phyloP scores from a whole-genome alignment of 2,888 invertebrate genomes.

The Ptycholaimellus sp. region DNA sequence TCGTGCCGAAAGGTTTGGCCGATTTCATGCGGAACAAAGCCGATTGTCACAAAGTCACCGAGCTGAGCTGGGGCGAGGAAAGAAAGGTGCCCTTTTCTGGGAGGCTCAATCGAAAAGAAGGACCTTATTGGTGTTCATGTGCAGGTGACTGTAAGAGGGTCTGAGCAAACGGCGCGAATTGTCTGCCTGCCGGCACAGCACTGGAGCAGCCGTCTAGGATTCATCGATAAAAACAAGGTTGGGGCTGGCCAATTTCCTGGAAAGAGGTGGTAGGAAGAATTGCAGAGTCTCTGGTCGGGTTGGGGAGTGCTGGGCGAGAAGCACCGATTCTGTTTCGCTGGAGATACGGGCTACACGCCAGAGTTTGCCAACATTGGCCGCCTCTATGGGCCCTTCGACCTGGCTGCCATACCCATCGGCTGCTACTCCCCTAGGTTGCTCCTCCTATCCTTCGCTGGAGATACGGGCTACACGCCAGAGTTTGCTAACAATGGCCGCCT shows the following conservation, averaged over 20 bases:
- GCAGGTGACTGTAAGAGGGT: too few relatives aligned
- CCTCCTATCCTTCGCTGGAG: constrained; percentile 28
- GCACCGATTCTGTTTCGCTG: constrained; percentile 31
- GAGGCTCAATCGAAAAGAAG: too few relatives aligned
- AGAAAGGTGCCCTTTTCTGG: too few relatives aligned
- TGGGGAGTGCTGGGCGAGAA: constrained; percentile 30
- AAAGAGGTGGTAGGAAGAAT: constrained; percentile 13
- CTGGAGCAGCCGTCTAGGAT: constrained; percentile 30
- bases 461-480: constrained; percentile 31
- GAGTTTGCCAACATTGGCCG: constrained; percentile 31
- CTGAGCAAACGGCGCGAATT: too few relatives aligned
- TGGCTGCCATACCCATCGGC: constrained; percentile 36
- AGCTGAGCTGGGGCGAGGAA: constrained; percentile 33
- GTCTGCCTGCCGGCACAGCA: constrained; percentile 33
- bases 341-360: constrained; percentile 33
- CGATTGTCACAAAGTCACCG: constrained; percentile 27
- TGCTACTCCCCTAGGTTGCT: constrained; percentile 32
- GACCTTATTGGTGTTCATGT: too few relatives aligned
- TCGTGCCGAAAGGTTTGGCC: constrained; percentile 31
- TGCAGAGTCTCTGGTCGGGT: constrained; percentile 32
- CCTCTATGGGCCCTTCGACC: constrained; percentile 32
- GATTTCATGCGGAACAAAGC: too few relatives aligned
- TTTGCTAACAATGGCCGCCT: constrained; percentile 32
- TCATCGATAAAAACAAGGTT: constrained; percentile 31
- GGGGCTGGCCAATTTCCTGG: constrained; percentile 1